Conservation (phyloP, 2,888 invertebrate species). For the Octonoba sinensis region DNA sequence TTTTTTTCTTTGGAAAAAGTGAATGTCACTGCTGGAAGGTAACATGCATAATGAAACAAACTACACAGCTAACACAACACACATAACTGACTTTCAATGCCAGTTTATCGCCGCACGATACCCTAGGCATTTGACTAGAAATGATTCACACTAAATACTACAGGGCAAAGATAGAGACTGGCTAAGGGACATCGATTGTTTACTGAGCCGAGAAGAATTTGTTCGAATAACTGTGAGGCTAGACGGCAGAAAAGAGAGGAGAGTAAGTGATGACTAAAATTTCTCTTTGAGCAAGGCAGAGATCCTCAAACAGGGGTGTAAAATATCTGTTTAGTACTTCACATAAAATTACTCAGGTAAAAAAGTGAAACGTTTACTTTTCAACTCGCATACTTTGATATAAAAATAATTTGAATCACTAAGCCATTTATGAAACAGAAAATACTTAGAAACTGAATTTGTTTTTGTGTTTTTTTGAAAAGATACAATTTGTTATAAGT, state of each 20-base stretch:
- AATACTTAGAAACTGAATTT: no score
- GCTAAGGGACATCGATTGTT: constrained; percentile 41
- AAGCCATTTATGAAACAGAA: no score
- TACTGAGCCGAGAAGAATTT: constrained; percentile 51
- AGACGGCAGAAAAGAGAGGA: constrained; percentile 31
- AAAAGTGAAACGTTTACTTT: no score
- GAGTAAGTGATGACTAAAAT: constrained; percentile 48
- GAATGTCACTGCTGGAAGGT: no score
- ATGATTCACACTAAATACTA: constrained; percentile 51
- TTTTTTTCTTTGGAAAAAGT: no score
- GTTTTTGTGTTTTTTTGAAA: no score
- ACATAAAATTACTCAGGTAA: no score
- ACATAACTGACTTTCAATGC: constrained; percentile 44
- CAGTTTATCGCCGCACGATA: constrained; percentile 45
- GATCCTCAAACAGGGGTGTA: constrained; percentile 43
- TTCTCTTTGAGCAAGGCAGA: constrained; percentile 62
- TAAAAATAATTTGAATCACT: no score
- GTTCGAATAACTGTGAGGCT: constrained; percentile 53
- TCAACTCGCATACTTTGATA: no score
- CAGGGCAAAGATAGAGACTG: constrained; percentile 48
- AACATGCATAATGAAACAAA: no score
- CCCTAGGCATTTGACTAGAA: constrained; percentile 61
- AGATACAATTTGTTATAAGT: no score
- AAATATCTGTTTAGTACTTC: neutral
- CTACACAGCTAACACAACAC: no score